Percentiles rank a stretch among this genome's conserved stretches.
Evolutionary conservation across 2,113 vertebrate species (phyloP).

Genomic region (Ophthalmolycus amberensis): DNA sequence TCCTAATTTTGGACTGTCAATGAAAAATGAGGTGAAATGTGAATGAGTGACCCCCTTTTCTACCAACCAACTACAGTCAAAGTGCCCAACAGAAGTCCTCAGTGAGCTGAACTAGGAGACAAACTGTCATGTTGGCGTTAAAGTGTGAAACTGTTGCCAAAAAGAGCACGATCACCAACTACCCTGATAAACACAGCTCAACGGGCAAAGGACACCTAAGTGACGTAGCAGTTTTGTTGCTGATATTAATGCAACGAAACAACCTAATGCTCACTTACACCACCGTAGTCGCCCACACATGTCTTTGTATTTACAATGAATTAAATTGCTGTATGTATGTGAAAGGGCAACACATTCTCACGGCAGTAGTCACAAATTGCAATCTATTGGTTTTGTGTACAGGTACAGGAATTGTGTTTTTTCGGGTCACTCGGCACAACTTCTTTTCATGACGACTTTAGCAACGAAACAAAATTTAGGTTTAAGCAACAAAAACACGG

Average conservation of each 20-base stretch:
- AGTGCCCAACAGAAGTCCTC: not conserved
- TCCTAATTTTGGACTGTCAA: slow-evolving; percentile 31
- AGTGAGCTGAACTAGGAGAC: not conserved
- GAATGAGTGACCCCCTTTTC: slow-evolving; percentile 7
- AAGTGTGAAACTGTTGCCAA: not conserved
- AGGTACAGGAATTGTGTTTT: not conserved
- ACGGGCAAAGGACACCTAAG: not conserved
- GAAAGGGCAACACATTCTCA: not conserved
- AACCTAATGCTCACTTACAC: not conserved
- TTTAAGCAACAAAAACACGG: not conserved
- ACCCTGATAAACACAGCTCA: slow-evolving; percentile 17
- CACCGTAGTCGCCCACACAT: not conserved
- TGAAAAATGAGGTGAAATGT: slow-evolving; percentile 26
- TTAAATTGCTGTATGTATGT: not conserved
- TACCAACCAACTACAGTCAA: slow-evolving; percentile 4
- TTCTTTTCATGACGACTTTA: no score
- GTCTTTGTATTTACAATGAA: not conserved
- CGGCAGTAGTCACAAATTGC: not conserved
- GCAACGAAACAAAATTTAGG: not conserved
- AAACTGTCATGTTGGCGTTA: not conserved
- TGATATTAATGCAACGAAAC: not conserved
- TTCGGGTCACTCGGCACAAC: no score
- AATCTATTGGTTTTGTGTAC: not conserved
- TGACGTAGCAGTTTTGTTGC: not conserved
- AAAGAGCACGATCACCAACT: not conserved